phyloP scores from a whole-genome alignment of 2,113 vertebrate species.

The Tupaia tana region DNA sequence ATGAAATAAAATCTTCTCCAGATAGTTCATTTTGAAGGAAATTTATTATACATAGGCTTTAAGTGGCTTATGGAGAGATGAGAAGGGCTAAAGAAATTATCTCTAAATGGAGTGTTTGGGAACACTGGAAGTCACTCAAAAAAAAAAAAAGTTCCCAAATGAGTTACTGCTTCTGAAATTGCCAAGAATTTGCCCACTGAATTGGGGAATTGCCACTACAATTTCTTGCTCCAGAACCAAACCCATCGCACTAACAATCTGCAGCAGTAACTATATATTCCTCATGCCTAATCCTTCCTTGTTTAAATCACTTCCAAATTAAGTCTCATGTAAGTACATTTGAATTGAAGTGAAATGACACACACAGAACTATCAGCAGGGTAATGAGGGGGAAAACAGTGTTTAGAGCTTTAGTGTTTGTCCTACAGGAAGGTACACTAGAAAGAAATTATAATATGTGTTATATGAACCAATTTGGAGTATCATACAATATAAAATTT shows the following conservation, averaged over 20 bases:
- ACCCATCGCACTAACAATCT: not conserved
- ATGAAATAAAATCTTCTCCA: not conserved
- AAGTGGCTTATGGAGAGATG: not conserved
- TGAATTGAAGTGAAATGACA: not conserved
- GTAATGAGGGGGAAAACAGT: not conserved
- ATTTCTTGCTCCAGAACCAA: not conserved
- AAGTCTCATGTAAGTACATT: not conserved
- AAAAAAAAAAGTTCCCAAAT: not conserved
- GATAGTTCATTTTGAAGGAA: not conserved
- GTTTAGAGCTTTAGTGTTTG: not conserved
- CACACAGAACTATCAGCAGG: not conserved
- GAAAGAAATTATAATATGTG: not conserved
- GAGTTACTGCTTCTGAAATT: not conserved
- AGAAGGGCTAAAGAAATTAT: not conserved
- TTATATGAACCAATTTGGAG: not conserved
- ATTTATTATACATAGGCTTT: not conserved
- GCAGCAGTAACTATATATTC: not conserved
- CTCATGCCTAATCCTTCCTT: not conserved
- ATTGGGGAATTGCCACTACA: not conserved
- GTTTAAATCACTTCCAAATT: not conserved
- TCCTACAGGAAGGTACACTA: not conserved
- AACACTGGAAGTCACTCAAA: not conserved
- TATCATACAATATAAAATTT: not conserved
- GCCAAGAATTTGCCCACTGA: not conserved
- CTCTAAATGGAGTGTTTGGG: not conserved